Conservation (phyloP, 2,888 invertebrate species). For the Myopa tessellatipennis region DNA sequence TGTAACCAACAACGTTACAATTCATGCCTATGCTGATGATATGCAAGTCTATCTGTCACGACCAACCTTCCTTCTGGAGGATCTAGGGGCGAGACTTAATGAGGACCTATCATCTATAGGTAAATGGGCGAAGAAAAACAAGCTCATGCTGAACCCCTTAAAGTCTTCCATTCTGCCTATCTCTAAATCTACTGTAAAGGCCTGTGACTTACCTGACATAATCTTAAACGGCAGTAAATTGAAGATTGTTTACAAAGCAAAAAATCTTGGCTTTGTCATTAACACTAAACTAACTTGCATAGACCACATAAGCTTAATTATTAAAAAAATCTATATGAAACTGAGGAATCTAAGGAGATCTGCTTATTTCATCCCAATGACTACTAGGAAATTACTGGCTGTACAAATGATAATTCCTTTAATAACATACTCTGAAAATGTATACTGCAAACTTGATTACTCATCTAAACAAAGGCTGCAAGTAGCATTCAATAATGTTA, state of each 20-base stretch:
- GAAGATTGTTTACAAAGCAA: neutral
- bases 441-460: no score
- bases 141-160: neutral
- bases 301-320: neutral
- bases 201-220: neutral
- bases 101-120: no score
- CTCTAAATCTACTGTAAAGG: neutral
- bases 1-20: neutral
- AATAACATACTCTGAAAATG: no score
- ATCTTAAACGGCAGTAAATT: neutral
- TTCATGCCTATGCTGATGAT: slow-evolving; percentile 7
- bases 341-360: no score
- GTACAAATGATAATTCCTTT: no score
- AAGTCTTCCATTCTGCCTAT: no score
- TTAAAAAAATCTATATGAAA: neutral
- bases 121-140: neutral
- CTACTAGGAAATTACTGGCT: no score
- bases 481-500: no score
- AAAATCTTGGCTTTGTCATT: neutral
- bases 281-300: neutral
- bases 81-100: no score
- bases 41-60: neutral
- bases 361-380: no score
- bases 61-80: no score
- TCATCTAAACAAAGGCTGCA: no score